Base-by-base conservation (phyloP, 2,797 vertebrate species). In the Sebastes goodei region DNA sequence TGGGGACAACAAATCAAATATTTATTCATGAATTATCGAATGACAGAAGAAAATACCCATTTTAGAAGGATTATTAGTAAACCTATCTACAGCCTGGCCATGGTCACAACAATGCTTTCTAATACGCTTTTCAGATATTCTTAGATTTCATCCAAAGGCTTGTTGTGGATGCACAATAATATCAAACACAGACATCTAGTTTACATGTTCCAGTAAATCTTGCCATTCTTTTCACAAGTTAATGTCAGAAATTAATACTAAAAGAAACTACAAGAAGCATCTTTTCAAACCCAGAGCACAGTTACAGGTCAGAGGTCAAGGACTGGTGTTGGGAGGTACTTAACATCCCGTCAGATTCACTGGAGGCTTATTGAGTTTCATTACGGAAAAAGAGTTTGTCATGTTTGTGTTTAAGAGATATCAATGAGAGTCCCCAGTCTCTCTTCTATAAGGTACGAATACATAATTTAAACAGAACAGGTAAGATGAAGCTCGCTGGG, bases 381-480 rank as follows among this genome's bases (percentile, higher is more conserved):
- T 75, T 53, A 68, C 20, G 12, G 62, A 75, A 53, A 63, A 69
- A 27, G 11, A 65, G 17, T 65, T 57, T 76, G 74, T 85, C 80
- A 85, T 92, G 64, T 86, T 88, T 82, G 62, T 70, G 71, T 80
- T 80, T 71, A 78, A 84, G 77, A 66, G 23, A 80, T 70, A 80
- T 86, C 69, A 90, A 8, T 35, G 68, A 88, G 66, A 73, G 77
- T 67, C 71, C 32, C 76, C 64, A 72, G 79, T 66, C 49, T 79
- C 74, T 66, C 4, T 35, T 66, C 74, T 38, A 21, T 69, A 78
- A 52, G 49, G 59, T 68, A 65, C 61, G 64, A 77, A 80, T 78
- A 12, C 56, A 88, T 78, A 38, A 81, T 84, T 89, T 52, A 57
- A 77, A 70, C 14, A 73, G 63, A 80, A 32, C 70, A 71, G 75